Base-by-base conservation (phyloP, 2,797 vertebrate genomes). In the Liasis olivaceus region DNA sequence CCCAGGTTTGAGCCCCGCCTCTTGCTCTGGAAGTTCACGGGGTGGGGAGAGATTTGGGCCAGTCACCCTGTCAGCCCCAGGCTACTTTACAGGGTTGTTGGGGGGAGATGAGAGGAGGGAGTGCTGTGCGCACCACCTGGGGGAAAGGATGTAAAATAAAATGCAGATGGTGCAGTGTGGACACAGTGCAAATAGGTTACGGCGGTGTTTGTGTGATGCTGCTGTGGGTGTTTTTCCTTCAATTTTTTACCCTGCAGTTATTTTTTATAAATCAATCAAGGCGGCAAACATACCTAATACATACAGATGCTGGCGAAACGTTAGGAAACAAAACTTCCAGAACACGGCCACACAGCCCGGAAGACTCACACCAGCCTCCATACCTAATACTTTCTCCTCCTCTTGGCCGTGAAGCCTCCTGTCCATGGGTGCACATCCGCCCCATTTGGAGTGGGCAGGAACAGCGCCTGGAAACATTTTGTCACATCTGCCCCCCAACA, bases 361-460 rank as follows among this genome's bases (percentile, higher is more conserved):
- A 36, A 36, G 31, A 36, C 31, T 1, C 31, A 36, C 31, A 36
- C 31, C 31, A 36, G 31, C 31, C 31, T 36, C 31, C 31, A 36
- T 36, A 36, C 31, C 31, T 36, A 36, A 36, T 36, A 36, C 2
- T 36, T 36, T 36, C 36, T 36, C 36, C 36, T 36, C 36, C 36
- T 36, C 36, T 36, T n/a, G 26, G 63, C 26, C 60, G 6, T 6
- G 7, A 9, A 28, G 63, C 11, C 14, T 15, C 28, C 4, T 14
- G 5, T 31, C 15, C 1, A 13, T 14, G 14, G 6, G n/a, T 14
- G 28, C 13, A 31, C 0, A 1, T 17, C 14, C 5, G 9, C 17
- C 7, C 36, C 7, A 15, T 31, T 42, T 15, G 31, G 15, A 69
- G 4, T 69, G 28, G 66, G 1, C 15, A 72, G 31, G 69, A 72